Evolutionary conservation across 1,140 invertebrate genomes (phyloP).

Genomic region (Diabrotica virgifera): DNA sequence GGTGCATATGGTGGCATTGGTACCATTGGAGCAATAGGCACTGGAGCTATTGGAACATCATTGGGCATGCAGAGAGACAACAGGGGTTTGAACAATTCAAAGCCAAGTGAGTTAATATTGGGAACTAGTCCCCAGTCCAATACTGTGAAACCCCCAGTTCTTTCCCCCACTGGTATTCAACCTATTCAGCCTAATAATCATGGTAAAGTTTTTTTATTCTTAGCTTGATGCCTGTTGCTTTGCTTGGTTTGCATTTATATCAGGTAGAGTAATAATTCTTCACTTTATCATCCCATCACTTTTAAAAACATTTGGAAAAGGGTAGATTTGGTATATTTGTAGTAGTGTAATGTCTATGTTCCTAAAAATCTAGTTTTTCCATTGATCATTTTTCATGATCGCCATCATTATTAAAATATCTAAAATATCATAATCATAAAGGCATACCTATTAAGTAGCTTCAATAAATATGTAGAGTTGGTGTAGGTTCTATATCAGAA

Average conservation of each 20-base stretch:
- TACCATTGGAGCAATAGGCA: slow-evolving; percentile 49
- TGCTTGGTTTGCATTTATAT: neutral
- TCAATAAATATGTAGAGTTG: too few relatives aligned
- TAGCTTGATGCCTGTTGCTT: slow-evolving; percentile 28
- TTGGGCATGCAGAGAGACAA: slow-evolving; percentile 54
- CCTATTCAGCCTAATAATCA: slow-evolving; percentile 45
- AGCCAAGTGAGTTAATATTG: slow-evolving; percentile 75
- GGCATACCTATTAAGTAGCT: too few relatives aligned
- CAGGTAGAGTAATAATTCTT: too few relatives aligned
- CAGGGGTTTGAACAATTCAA: slow-evolving; percentile 53
- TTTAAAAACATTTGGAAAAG: too few relatives aligned
- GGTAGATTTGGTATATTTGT: too few relatives aligned
- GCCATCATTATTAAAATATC: too few relatives aligned
- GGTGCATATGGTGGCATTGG: slow-evolving; percentile 39
- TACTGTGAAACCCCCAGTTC: slow-evolving; percentile 30
- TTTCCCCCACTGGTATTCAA: slow-evolving; percentile 39
- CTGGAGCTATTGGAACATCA: slow-evolving; percentile 58
- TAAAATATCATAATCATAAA: too few relatives aligned
- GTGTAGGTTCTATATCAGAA: too few relatives aligned
- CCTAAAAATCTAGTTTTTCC: too few relatives aligned
- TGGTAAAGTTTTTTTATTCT: slow-evolving; percentile 48
- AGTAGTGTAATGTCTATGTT: too few relatives aligned
- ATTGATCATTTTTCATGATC: too few relatives aligned
- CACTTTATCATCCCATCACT: too few relatives aligned
- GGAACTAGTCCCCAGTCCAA: slow-evolving; percentile 41